Conservation (phyloP, 2,797 vertebrate genomes). For the Chaenodraco wilsoni region DNA sequence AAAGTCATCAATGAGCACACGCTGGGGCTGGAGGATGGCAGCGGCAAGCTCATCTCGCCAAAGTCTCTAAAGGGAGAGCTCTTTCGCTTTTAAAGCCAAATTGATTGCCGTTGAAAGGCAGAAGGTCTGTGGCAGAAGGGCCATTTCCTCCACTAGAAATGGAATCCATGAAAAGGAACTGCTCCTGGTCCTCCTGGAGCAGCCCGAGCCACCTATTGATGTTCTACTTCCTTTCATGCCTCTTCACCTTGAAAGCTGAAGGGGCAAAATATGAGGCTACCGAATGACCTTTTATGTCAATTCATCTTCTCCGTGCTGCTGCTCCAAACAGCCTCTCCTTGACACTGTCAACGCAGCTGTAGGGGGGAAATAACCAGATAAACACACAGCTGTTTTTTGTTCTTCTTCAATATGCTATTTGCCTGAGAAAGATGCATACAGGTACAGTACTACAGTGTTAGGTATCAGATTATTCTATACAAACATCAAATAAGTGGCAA, state of each 20-base stretch:
- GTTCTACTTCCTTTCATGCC: slow-evolving; percentile 77
- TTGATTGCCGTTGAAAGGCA: slow-evolving; percentile 80
- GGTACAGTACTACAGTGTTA: slow-evolving; percentile 30
- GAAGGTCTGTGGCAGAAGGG: slow-evolving; percentile 62
- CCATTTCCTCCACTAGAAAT: slow-evolving; percentile 64
- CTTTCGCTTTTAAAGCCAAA: slow-evolving; percentile 71
- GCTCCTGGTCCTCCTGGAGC: slow-evolving; percentile 67
- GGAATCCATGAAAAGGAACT: slow-evolving; percentile 68
- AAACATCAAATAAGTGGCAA: slow-evolving; percentile 44
- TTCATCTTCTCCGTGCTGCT: slow-evolving; percentile 65
- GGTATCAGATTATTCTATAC: slow-evolving; percentile 52
- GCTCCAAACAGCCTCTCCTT: slow-evolving; percentile 50
- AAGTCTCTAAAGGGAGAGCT: slow-evolving; percentile 59
- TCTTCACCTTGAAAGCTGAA: slow-evolving; percentile 77
- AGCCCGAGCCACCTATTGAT: slow-evolving; percentile 71
- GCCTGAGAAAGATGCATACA: slow-evolving; percentile 46
- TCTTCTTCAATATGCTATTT: slow-evolving; percentile 41
- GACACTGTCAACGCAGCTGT: slow-evolving; percentile 46
- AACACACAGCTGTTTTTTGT: slow-evolving; percentile 28
- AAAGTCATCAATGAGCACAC: slow-evolving; percentile 40
- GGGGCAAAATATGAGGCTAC: slow-evolving; percentile 74
- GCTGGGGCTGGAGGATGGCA: slow-evolving; percentile 29
- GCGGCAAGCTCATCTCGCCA: slow-evolving; percentile 33
- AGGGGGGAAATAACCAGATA: neutral
- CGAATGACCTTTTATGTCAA: slow-evolving; percentile 78